Base-by-base conservation (phyloP, 1,140 invertebrate species). In the Leptopilina clavipes region DNA sequence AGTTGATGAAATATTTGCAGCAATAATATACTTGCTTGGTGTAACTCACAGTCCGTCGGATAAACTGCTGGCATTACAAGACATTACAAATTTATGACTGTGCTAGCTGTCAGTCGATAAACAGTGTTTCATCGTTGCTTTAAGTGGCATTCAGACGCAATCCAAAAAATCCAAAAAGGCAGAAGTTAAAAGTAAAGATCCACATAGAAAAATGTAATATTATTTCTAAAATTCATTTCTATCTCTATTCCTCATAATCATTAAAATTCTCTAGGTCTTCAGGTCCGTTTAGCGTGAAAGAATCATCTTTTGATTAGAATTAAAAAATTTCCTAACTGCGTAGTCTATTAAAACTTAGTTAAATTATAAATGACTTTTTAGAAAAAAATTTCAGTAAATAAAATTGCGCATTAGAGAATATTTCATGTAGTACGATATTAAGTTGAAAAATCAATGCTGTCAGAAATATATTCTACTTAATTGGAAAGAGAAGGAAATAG, bases 21-120 rank as follows among this genome's bases (percentile, higher is more conserved):
- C 56, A 77, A 84, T 83, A 83, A 84, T 85, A 81, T 82, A 83
- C 82, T 84, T 81, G 81, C 76, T 75, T 73, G 72, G 81, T 82
- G 81, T 85, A 83, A 82, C 82, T 79, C 80, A 78, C 54, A 74
- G 71, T 80, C 79, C 82, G 80, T 81, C 76, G 84, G 81, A 85
- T 85, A 81, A 83, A 83, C 81, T 83, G 79, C 81, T 83, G 79
- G 76, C 84, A 84, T 83, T 85, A 85, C 79, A 78, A 77, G 82
- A 81, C 78, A 81, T 79, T 78, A 71, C 71, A 73, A 79, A 85
- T 85, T 85, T 85, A 85, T 84, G 77, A 83, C 79, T 77, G 76
- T 81, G 82, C 82, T 75, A 79, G 78, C 82, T 85, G 81, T 81
- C 82, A 83, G 84, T 85, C 83, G 83, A 85, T 85, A 85, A 85